phyloP scores from a whole-genome alignment of 1,140 invertebrate species.

The Muscidifurax raptorellus region DNA sequence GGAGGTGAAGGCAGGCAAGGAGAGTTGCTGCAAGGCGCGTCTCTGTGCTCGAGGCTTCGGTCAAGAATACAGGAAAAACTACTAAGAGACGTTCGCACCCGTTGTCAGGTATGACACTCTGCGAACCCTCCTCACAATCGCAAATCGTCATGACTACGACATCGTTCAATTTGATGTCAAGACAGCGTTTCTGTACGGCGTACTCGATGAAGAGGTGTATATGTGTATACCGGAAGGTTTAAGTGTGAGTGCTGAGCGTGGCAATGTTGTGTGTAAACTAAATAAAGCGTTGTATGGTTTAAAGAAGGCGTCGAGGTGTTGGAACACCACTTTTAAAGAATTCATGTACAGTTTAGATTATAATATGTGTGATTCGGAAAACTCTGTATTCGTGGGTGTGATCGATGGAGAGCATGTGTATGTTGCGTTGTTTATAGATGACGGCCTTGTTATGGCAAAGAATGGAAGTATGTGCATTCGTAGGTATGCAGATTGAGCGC shows the following conservation, averaged over 20 bases:
- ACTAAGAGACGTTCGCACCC: slow-evolving; percentile 60
- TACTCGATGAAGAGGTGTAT: slow-evolving; percentile 64
- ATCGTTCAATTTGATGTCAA: slow-evolving; percentile 67
- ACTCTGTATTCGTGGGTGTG: slow-evolving; percentile 44
- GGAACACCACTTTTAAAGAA: slow-evolving; percentile 25
- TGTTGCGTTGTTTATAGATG: slow-evolving; percentile 12
- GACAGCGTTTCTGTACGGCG: slow-evolving; percentile 68
- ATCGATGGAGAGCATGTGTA: not conserved
- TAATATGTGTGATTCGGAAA: slow-evolving; percentile 25
- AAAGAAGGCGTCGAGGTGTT: slow-evolving; percentile 49
- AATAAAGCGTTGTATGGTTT: slow-evolving; percentile 61
- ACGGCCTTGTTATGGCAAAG: not conserved
- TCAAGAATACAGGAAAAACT: slow-evolving; percentile 61
- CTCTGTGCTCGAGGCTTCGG: slow-evolving; percentile 59
- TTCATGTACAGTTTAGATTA: not conserved
- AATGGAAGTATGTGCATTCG: not conserved
- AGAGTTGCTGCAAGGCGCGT: slow-evolving; percentile 57
- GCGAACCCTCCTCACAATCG: slow-evolving; percentile 59
- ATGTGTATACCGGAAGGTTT: slow-evolving; percentile 65
- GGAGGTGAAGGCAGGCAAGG: not conserved
- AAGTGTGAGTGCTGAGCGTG: slow-evolving; percentile 19
- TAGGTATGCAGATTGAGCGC: slow-evolving; percentile 13
- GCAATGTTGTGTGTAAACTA: slow-evolving; percentile 49
- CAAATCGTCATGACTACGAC: slow-evolving; percentile 54
- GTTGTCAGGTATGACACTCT: slow-evolving; percentile 58